These are phyloP conservation scores for Sturmia bella DNA, from an alignment of 2,888 invertebrate genomes.

Conservation along the genomic window DNA sequence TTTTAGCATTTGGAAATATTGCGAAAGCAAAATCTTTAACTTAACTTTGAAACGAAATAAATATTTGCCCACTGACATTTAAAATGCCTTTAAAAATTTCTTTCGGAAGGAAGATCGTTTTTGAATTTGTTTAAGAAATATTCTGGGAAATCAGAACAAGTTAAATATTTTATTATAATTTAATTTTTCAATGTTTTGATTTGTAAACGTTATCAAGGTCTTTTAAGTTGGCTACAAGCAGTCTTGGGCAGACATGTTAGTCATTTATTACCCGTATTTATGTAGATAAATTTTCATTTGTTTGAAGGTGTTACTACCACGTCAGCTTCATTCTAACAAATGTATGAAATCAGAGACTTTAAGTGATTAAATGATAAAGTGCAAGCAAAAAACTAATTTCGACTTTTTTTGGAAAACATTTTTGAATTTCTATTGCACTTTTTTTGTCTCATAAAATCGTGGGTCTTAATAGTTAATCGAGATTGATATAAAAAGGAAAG, in stretches of 20 bases:
- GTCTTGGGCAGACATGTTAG: constrained; percentile 31
- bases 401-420: too few species aligned
- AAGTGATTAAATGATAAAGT: too few species aligned
- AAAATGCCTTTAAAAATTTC: too few species aligned
- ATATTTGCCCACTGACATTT: constrained; percentile 5
- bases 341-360: too few species aligned
- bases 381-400: too few species aligned
- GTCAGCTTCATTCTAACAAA: neutral
- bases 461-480: too few species aligned
- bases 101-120: too few species aligned
- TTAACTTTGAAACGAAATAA: constrained; percentile 7
- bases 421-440: too few species aligned
- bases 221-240: constrained; percentile 33
- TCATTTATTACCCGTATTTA: constrained; percentile 5
- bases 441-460: too few species aligned
- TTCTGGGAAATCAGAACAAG: too few species aligned
- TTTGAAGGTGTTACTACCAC: neutral
- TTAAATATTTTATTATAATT: constrained; percentile 7
- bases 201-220: constrained; percentile 24
- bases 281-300: neutral
- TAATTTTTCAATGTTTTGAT: neutral
- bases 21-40: neutral
- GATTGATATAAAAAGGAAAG: too few species aligned
- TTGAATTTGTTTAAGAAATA: too few species aligned
- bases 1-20: constrained; percentile 6